Evolutionary conservation across 2,888 invertebrate species (phyloP), one percentile per base, ranked within the genome.

Genomic region (Lycia hirtaria): DNA sequence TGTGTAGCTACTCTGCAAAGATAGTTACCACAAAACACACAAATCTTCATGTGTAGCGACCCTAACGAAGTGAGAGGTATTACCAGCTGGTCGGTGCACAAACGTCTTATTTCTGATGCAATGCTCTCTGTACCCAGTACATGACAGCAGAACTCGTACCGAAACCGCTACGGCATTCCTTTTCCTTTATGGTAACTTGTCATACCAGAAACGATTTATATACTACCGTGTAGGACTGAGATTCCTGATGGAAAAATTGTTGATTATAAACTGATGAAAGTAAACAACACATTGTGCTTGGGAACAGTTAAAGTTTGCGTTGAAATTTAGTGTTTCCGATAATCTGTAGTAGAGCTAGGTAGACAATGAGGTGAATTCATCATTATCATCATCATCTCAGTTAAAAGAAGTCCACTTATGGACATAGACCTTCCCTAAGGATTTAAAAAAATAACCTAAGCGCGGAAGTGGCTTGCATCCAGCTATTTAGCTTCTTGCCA

Each of bases 31-130:
- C n/a, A n/a, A n/a, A n/a, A n/a, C n/a, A n/a, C n/a, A n/a, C n/a
- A n/a, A n/a, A n/a, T n/a, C n/a, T n/a, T n/a, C n/a, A n/a, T 62
- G 5, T 22, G 19, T 65, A 75, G 59, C 72, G 81, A 65, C 80
- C 81, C 80, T 82, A 76, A 60, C 72, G 63, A 73, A 81, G 83
- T 83, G 83, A 85, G 83, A 83, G 86, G 85, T 75, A 71, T 71
- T 69, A 71, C n/a, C n/a, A 66, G 43, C 15, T 37, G 35, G n/a
- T 50, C 68, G 14, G 38, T 48, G 48, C 53, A 58, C 44, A 56
- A 32, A 55, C 50, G 69, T 77, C 76, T 80, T 80, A 80, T 66
- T 73, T 73, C 78, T 87, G 85, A 84, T 80, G 85, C 82, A 86
- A 87, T 76, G 50, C 35, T 7, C 17, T 40, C 52, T 59, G 69